A percentile compares a stretch with the other conserved stretches of the same genome.
Evolutionary conservation across 2,888 invertebrate species (phyloP).

Genomic region (Parthenolecanium corni): DNA sequence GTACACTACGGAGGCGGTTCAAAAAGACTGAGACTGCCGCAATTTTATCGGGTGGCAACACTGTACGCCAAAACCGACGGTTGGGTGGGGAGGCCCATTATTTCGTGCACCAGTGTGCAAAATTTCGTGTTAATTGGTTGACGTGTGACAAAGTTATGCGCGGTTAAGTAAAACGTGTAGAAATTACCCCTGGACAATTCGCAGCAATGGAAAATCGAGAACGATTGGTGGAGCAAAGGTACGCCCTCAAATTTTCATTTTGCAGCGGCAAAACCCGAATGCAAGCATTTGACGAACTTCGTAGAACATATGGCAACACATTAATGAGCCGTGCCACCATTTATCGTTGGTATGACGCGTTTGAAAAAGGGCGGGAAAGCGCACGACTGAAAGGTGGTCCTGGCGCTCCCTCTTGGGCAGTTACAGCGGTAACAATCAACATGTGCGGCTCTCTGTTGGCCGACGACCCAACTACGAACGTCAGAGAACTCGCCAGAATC

Average conservation of each 20-base stretch:
- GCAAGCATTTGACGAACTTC: not conserved
- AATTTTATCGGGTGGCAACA: too few species aligned
- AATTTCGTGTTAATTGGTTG: too few species aligned
- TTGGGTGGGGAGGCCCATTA: too few species aligned
- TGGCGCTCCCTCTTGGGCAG: not conserved
- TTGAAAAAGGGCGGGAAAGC: not conserved
- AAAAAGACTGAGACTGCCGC: too few species aligned
- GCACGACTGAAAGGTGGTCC: not conserved
- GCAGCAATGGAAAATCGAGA: not conserved
- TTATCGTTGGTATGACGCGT: not conserved
- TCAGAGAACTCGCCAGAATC: too few species aligned
- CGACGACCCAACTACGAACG: too few species aligned
- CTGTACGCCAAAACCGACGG: too few species aligned
- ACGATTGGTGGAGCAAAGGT: not conserved
- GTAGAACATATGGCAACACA: not conserved
- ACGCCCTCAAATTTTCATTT: not conserved
- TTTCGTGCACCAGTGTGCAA: too few species aligned
- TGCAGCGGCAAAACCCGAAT: not conserved
- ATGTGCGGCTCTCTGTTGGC: too few species aligned
- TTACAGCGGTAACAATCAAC: not conserved
- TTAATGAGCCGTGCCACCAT: not conserved
- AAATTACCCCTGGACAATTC: not conserved
- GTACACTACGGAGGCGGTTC: too few species aligned
- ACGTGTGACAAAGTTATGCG: too few species aligned
- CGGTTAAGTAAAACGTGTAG: not conserved